Conservation (phyloP, 2,888 invertebrate genomes). For the Formica aserva region DNA sequence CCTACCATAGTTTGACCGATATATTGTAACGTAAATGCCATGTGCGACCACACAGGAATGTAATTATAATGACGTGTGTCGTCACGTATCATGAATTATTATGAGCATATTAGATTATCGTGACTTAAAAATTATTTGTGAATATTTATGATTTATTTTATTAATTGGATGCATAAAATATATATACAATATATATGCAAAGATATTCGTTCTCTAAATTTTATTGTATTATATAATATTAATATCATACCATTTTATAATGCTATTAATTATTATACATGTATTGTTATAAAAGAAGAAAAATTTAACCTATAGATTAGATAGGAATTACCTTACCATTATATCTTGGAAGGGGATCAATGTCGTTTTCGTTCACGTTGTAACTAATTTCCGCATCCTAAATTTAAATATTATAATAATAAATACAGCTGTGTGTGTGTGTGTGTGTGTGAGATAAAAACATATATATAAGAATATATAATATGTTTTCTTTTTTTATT, state of each 20-base stretch:
- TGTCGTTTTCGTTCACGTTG: slow-evolving; percentile 93
- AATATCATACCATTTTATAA: not conserved
- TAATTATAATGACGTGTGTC: not conserved
- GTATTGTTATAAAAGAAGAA: slow-evolving; percentile 14
- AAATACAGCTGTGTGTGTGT: not conserved
- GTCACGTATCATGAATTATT: not conserved
- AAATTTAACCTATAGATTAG: not conserved
- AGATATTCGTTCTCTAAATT: not conserved
- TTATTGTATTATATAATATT: not conserved
- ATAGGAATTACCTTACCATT: slow-evolving; percentile 85
- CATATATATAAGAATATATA: not conserved
- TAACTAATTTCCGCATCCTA: slow-evolving; percentile 95
- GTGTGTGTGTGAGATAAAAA: not conserved
- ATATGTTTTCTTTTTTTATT: not conserved
- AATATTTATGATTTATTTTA: slow-evolving; percentile 6
- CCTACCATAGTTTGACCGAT: slow-evolving; percentile 20
- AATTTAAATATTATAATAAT: slow-evolving; percentile 65
- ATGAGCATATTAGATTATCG: not conserved
- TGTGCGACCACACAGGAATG: not conserved
- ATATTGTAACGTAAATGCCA: slow-evolving; percentile 8
- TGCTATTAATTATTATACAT: not conserved
- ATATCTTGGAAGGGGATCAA: slow-evolving; percentile 91
- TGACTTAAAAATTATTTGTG: not conserved
- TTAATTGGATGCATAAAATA: not conserved
- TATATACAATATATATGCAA: not conserved